Evolutionary conservation across 2,797 vertebrate genomes (phyloP).

Genomic region (Megalops cyprinoides): DNA sequence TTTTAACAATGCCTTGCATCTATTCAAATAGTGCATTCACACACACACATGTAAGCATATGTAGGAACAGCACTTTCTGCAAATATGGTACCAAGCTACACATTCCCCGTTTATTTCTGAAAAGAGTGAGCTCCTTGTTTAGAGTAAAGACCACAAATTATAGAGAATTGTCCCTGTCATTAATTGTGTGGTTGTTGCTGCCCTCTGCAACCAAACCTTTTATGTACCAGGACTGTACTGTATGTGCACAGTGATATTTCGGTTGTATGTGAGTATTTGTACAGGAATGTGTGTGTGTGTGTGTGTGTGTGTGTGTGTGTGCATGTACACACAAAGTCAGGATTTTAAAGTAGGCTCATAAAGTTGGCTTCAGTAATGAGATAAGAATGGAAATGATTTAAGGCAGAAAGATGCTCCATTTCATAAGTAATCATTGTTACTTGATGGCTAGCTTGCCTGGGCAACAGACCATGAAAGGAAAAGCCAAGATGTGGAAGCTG

Average conservation of each 20-base stretch:
- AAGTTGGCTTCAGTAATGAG: neutral
- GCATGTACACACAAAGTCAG: too few species aligned
- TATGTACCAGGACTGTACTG: too few species aligned
- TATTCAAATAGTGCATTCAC: neutral
- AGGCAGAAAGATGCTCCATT: neutral
- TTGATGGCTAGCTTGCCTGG: neutral
- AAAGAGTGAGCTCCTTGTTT: neutral
- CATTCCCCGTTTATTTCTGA: neutral
- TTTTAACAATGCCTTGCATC: conserved; percentile 28
- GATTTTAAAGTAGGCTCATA: too few species aligned
- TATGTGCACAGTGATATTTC: too few species aligned
- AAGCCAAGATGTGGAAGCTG: neutral
- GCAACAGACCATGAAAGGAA: neutral
- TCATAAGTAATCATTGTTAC: neutral
- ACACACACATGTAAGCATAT: neutral
- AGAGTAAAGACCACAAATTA: too few species aligned
- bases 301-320: too few species aligned
- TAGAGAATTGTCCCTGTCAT: too few species aligned
- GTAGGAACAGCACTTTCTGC: neutral
- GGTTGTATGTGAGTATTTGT: too few species aligned
- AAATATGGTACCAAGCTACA: neutral
- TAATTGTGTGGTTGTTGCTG: too few species aligned
- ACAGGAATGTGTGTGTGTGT: too few species aligned
- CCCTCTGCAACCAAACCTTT: too few species aligned
- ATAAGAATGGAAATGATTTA: neutral